phyloP scores from a whole-genome alignment of 1,140 invertebrate genomes.

The Venustaconcha ellipsiformis region DNA sequence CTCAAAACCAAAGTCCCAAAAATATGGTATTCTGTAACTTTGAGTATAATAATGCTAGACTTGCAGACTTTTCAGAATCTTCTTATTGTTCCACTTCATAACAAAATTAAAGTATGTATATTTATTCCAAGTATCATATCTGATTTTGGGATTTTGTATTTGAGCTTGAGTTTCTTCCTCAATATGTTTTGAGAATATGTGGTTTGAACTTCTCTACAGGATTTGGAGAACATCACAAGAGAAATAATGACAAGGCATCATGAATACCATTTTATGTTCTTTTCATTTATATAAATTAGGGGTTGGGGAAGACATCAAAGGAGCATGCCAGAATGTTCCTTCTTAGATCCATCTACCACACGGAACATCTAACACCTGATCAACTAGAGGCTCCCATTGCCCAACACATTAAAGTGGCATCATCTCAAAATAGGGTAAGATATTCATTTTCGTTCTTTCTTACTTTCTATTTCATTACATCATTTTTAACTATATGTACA shows the following conservation, averaged over 20 bases:
- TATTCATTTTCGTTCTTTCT: neutral
- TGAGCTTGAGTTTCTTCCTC: neutral
- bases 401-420: slow-evolving; percentile 48
- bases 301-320: slow-evolving; percentile 28
- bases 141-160: neutral
- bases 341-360: slow-evolving; percentile 54
- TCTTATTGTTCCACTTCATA: neutral
- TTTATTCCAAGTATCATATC: neutral
- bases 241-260: neutral
- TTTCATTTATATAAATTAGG: slow-evolving; percentile 20
- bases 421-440: slow-evolving; percentile 45
- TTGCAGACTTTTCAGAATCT: neutral
- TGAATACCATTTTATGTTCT: neutral
- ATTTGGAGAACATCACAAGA: no score
- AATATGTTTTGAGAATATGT: no score
- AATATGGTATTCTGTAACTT: no score
- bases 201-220: no score
- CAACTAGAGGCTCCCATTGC: slow-evolving; percentile 24
- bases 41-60: no score
- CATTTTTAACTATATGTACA: no score
- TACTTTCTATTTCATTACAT: no score
- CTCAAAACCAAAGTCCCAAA: no score
- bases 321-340: slow-evolving; percentile 40
- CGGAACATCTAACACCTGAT: slow-evolving; percentile 36
- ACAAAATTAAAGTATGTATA: neutral